These are phyloP conservation scores for Aradophagus sp. DNA, from an alignment of 1,140 invertebrate species.

Conservation along the genomic window DNA sequence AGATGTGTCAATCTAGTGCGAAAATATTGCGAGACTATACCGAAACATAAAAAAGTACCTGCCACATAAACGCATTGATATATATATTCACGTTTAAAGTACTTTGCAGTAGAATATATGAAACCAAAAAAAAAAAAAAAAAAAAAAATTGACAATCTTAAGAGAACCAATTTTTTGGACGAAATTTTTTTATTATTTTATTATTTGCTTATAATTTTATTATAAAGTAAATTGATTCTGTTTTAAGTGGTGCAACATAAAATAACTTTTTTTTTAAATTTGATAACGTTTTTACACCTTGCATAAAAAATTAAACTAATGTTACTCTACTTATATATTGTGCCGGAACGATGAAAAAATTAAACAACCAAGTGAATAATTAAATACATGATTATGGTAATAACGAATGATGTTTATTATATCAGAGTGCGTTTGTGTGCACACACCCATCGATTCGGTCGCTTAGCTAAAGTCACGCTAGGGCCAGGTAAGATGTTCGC, in stretches of 20 bases:
- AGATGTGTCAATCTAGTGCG: constrained; percentile 34
- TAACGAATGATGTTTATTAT: background rate
- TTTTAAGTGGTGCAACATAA: too few relatives aligned
- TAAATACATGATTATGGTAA: background rate
- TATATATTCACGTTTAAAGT: background rate
- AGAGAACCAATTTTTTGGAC: too few relatives aligned
- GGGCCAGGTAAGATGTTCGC: constrained; percentile 51
- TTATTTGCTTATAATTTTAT: too few relatives aligned
- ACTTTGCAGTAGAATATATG: background rate
- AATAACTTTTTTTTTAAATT: too few relatives aligned
- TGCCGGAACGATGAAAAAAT: background rate
- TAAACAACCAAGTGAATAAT: too few relatives aligned
- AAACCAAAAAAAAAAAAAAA: background rate
- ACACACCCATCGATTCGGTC: constrained; percentile 25
- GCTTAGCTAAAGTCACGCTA: constrained; percentile 31
- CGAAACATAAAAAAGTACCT: constrained; percentile 3
- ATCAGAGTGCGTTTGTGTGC: constrained; percentile 20
- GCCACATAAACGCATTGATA: constrained; percentile 11
- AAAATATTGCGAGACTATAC: constrained; percentile 18
- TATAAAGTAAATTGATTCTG: too few relatives aligned
- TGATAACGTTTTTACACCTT: too few relatives aligned
- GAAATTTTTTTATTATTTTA: too few relatives aligned
- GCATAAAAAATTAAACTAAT: too few relatives aligned
- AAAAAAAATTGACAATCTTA: background rate
- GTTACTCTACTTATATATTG: too few relatives aligned